A percentile compares a stretch with the other conserved stretches of the same genome.
Conservation (phyloP, 2,888 invertebrate genomes). For the Drosophila borealis region DNA sequence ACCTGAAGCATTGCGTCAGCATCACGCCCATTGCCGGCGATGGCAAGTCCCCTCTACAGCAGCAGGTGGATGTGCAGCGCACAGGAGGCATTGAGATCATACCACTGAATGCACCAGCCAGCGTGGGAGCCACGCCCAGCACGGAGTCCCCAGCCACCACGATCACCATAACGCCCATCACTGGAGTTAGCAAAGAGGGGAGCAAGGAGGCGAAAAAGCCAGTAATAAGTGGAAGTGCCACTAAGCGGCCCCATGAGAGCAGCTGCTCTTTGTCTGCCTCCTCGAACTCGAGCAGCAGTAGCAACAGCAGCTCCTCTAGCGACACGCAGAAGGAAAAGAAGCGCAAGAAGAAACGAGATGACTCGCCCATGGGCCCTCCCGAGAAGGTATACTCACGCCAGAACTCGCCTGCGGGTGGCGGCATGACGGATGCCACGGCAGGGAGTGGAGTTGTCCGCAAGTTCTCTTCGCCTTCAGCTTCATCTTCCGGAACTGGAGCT, state of each 20-base stretch:
- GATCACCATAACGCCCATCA: conserved; percentile 94
- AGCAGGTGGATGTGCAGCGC: conserved; percentile 74
- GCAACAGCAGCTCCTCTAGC: conserved; percentile 26
- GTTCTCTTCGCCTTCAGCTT: conserved; percentile 87
- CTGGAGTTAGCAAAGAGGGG: conserved; percentile 58
- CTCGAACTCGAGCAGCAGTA: conserved; percentile 34
- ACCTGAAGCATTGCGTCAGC: conserved; percentile 82
- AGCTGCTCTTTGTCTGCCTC: conserved; percentile 41
- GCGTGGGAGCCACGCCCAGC: conserved; percentile 85
- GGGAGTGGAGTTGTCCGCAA: conserved; percentile 85
- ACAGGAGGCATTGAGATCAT: conserved; percentile 90
- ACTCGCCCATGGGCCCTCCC: conserved; percentile 88
- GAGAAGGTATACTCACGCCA: conserved; percentile 91
- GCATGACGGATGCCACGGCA: conserved; percentile 86
- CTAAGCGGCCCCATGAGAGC: conserved; percentile 66
- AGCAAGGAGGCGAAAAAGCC: conserved; percentile 59
- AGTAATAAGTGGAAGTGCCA: conserved; percentile 33
- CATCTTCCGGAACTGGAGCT: conserved; percentile 44
- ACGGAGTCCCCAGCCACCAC: conserved; percentile 88
- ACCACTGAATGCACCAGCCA: conserved; percentile 87
- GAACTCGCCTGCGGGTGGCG: conserved; percentile 82
- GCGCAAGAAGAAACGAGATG: conserved; percentile 91
- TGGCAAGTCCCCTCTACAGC: conserved; percentile 34
- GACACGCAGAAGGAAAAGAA: conserved; percentile 87
- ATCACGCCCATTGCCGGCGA: conserved; percentile 82